A percentile compares a stretch with the other conserved stretches of the same genome.
These are phyloP conservation scores for Argyrosomus japonicus DNA, from an alignment of 2,113 vertebrate species.

Conservation along the genomic window DNA sequence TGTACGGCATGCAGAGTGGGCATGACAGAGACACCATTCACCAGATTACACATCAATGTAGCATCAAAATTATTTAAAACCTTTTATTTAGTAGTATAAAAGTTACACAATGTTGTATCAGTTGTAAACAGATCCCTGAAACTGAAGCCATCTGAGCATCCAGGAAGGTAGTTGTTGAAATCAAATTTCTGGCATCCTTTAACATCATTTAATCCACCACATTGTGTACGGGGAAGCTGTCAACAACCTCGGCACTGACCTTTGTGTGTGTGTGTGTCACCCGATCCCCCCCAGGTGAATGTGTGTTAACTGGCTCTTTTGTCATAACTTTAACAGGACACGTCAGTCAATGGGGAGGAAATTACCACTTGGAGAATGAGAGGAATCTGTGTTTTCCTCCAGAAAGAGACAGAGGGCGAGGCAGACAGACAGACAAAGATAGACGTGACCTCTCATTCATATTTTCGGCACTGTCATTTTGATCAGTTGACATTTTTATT, in stretches of 20 bases:
- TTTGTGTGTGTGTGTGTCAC: conserved; percentile 33
- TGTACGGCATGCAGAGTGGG: too few relatives aligned
- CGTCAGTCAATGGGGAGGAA: conserved; percentile 79
- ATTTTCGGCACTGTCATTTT: conserved; percentile 61
- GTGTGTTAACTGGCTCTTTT: conserved; percentile 62
- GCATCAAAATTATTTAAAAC: too few relatives aligned
- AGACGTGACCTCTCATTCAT: conserved; percentile 56
- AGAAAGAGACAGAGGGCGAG: conserved; percentile 30
- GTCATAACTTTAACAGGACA: conserved; percentile 74
- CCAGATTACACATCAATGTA: too few relatives aligned
- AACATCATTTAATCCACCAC: background rate
- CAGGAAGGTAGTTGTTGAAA: background rate
- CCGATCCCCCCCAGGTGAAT: conserved; percentile 55
- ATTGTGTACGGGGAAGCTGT: background rate
- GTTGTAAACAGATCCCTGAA: background rate
- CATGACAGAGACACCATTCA: too few relatives aligned
- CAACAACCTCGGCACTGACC: conserved; percentile 24
- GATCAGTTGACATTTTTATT: conserved; percentile 58
- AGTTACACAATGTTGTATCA: background rate
- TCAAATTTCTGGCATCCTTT: background rate
- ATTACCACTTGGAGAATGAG: conserved; percentile 72
- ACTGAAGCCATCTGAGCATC: background rate
- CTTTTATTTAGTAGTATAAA: too few relatives aligned
- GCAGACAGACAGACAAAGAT: conserved; percentile 54
- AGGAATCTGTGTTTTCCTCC: conserved; percentile 55